phyloP scores from a whole-genome alignment of 2,888 invertebrate species.

The Heteromyza rotundicornis region DNA sequence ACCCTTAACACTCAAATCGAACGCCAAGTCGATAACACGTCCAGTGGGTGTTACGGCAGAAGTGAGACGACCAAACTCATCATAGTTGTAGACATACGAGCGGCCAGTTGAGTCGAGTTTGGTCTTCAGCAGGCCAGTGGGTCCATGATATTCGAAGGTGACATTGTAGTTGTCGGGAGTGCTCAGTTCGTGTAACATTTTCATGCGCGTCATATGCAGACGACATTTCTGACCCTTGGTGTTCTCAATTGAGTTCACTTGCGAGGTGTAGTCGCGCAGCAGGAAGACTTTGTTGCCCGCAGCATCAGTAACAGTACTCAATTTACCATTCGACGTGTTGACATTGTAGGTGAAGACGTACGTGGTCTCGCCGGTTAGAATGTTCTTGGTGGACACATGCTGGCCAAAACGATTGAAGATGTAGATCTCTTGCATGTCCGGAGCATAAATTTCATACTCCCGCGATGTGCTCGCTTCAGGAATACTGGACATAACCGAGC shows the following conservation, averaged over 20 bases:
- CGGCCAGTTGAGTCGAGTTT: conserved; percentile 89
- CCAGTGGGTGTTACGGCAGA: conserved; percentile 96
- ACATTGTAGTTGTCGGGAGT: conserved; percentile 94
- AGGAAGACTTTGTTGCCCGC: conserved; percentile 89
- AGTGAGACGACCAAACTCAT: conserved; percentile 90
- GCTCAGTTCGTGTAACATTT: conserved; percentile 86
- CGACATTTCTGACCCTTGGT: conserved; percentile 92
- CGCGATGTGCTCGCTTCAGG: conserved; percentile 83
- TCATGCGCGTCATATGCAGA: conserved; percentile 89
- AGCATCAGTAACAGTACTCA: conserved; percentile 92
- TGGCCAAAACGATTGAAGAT: conserved; percentile 94
- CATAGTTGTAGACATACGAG: conserved; percentile 92
- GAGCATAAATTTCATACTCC: conserved; percentile 93
- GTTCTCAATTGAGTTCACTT: conserved; percentile 93
- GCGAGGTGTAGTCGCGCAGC: conserved; percentile 81
- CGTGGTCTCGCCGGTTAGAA: conserved; percentile 91
- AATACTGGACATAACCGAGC: conserved; percentile 88
- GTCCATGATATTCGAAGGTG: conserved; percentile 91
- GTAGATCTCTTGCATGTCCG: conserved; percentile 94
- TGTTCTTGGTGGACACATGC: conserved; percentile 91
- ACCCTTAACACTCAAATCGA: conserved; percentile 89
- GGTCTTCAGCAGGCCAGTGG: conserved; percentile 85
- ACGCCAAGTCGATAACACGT: conserved; percentile 84
- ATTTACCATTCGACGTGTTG: conserved; percentile 93
- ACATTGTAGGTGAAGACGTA: conserved; percentile 96